A percentile compares a stretch with the other conserved stretches of the same genome.
Evolutionary conservation across 2,797 vertebrate genomes (phyloP).

Genomic region (Gymnoscopelus braueri): DNA sequence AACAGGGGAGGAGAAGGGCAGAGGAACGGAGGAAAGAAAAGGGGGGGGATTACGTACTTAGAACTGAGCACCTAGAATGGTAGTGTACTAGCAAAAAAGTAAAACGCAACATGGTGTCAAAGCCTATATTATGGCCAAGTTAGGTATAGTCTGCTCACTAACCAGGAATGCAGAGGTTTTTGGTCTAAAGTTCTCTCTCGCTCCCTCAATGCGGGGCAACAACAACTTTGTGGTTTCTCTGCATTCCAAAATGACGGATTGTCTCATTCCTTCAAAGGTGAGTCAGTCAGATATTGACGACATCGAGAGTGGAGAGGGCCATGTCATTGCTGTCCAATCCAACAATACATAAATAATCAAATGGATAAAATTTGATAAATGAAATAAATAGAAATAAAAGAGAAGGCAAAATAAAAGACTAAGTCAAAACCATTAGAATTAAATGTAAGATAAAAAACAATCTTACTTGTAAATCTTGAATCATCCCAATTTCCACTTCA

Average conservation of each 20-base stretch:
- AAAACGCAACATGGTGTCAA: slow-evolving; percentile 12
- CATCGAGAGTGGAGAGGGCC: slow-evolving; percentile 25
- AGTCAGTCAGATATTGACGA: slow-evolving; percentile 28
- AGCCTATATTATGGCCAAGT: slow-evolving; percentile 53
- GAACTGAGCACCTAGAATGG: slow-evolving; percentile 61
- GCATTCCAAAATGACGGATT: slow-evolving; percentile 67
- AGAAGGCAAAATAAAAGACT: no score
- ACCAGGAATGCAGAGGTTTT: slow-evolving; percentile 70
- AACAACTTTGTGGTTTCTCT: slow-evolving; percentile 63
- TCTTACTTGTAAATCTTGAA: no score
- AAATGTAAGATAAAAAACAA: no score
- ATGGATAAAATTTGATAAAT: no score
- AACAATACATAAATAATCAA: no score
- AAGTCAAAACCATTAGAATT: no score
- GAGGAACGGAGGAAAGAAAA: slow-evolving; percentile 5
- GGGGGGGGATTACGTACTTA: slow-evolving; percentile 38
- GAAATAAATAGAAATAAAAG: no score
- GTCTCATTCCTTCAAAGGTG: slow-evolving; percentile 50
- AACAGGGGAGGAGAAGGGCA: slow-evolving; percentile 25
- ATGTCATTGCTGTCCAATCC: slow-evolving; percentile 1
- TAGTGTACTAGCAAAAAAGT: slow-evolving; percentile 49
- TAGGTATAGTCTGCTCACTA: slow-evolving; percentile 55
- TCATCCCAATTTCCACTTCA: no score
- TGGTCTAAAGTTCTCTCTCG: slow-evolving; percentile 65
- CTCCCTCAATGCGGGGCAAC: slow-evolving; percentile 63